A percentile compares a stretch with the other conserved stretches of the same genome.
phyloP scores from a whole-genome alignment of 2,797 vertebrate species.

The Enteromius paludinosus region DNA sequence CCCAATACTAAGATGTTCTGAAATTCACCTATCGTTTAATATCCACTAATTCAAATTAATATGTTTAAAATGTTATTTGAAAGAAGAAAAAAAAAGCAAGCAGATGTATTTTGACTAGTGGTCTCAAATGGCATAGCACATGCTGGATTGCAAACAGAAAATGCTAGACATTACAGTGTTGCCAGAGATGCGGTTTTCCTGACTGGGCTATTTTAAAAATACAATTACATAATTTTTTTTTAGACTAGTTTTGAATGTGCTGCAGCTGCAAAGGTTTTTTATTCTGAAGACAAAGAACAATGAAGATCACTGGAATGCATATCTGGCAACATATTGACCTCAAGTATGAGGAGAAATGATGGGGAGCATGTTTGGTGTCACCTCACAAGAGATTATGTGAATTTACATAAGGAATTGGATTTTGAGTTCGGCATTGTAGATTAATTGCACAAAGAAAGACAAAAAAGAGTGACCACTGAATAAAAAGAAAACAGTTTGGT shows the following conservation, averaged over 20 bases:
- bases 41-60: not conserved
- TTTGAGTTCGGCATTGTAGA: not conserved
- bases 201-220: not conserved
- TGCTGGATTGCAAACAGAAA: not conserved
- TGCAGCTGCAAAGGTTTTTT: too few relatives aligned
- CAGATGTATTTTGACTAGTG: not conserved
- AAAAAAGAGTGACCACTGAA: not conserved
- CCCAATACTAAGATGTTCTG: not conserved
- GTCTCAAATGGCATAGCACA: not conserved
- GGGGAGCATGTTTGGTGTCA: not conserved
- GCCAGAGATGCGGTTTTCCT: not conserved
- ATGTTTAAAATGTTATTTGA: not conserved
- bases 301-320: not conserved
- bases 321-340: not conserved
- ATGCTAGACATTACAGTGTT: constrained; percentile 30
- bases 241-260: not conserved
- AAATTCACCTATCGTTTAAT: not conserved
- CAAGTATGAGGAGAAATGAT: not conserved
- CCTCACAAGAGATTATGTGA: not conserved
- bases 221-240: not conserved
- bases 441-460: not conserved
- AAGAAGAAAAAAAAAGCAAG: not conserved
- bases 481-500: not conserved
- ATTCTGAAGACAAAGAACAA: not conserved
- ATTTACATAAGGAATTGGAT: not conserved